A percentile compares a stretch with the other conserved stretches of the same genome.
phyloP scores from a whole-genome alignment of 1,140 invertebrate genomes.

The Trachymyrmex cornetzi region DNA sequence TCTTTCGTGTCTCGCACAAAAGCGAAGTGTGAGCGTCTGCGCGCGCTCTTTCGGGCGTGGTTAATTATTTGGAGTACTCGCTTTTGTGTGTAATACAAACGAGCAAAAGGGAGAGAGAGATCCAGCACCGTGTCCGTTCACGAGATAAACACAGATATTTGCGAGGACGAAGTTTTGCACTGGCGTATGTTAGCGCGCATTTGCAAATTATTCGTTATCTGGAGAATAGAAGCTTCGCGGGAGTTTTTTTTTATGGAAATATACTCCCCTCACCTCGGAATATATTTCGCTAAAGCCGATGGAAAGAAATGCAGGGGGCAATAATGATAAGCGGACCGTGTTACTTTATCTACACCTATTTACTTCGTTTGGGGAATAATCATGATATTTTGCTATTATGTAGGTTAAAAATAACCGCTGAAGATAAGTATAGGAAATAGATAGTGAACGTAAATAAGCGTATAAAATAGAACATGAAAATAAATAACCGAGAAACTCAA shows the following conservation, averaged over 20 bases:
- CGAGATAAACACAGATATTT: constrained; percentile 3
- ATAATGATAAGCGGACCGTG: constrained; percentile 25
- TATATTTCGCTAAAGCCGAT: constrained; percentile 10
- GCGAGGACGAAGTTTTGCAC: constrained; percentile 7
- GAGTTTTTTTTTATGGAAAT: constrained; percentile 12
- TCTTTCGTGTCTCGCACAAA: constrained; percentile 62
- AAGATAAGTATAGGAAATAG: constrained; percentile 6
- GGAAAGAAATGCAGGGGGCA: background rate
- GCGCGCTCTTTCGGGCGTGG: constrained; percentile 43
- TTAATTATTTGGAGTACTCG: constrained; percentile 75
- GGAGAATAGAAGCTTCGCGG: background rate
- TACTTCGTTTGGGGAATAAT: constrained; percentile 32
- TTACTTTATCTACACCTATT: constrained; percentile 46
- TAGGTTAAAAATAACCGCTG: background rate
- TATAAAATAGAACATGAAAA: background rate
- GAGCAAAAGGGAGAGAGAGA: background rate
- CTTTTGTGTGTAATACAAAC: constrained; percentile 65
- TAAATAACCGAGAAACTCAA: background rate
- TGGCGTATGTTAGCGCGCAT: background rate
- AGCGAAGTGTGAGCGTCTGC: constrained; percentile 32
- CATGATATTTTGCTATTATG: constrained; percentile 17
- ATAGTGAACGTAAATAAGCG: background rate
- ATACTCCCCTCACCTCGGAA: constrained; percentile 5
- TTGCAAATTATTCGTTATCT: constrained; percentile 51
- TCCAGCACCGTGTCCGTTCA: constrained; percentile 5